Evolutionary conservation across 2,797 vertebrate genomes (phyloP).

Genomic region (Serranus cabrilla): DNA sequence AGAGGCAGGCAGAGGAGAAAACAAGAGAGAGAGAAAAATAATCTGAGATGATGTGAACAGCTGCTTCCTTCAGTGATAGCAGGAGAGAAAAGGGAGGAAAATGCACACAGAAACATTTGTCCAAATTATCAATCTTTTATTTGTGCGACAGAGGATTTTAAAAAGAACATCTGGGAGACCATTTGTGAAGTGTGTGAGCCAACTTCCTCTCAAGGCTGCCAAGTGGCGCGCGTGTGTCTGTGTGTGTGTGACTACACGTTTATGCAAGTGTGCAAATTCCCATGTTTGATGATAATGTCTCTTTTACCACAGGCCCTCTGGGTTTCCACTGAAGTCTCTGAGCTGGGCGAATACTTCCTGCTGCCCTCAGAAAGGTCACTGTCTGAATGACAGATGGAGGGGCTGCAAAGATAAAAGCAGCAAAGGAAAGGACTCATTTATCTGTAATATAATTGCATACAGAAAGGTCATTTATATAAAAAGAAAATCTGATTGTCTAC

Average conservation of each 20-base stretch:
- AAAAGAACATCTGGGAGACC: constrained; percentile 70
- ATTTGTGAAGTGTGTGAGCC: constrained; percentile 47
- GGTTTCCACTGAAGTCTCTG: constrained; percentile 90
- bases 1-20: constrained; percentile 36
- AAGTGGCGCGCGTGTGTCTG: constrained; percentile 22
- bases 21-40: constrained; percentile 25
- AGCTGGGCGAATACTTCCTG: constrained; percentile 92
- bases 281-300: constrained; percentile 49
- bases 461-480: constrained; percentile 42
- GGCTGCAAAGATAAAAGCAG: constrained; percentile 77
- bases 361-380: constrained; percentile 90
- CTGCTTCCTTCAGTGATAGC: constrained; percentile 64
- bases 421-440: constrained; percentile 30
- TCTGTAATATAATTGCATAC: constrained; percentile 24
- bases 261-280: constrained; percentile 43
- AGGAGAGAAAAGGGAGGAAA: constrained; percentile 35
- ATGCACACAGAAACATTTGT: constrained; percentile 48
- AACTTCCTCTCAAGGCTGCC: constrained; percentile 54
- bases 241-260: neutral
- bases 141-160: constrained; percentile 43
- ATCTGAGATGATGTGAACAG: constrained; percentile 66
- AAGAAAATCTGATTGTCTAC: constrained; percentile 8
- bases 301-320: constrained; percentile 92
- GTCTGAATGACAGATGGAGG: constrained; percentile 90
- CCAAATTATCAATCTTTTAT: constrained; percentile 67